Conservation (phyloP, 1,140 invertebrate species). For the Bombus superbus region DNA sequence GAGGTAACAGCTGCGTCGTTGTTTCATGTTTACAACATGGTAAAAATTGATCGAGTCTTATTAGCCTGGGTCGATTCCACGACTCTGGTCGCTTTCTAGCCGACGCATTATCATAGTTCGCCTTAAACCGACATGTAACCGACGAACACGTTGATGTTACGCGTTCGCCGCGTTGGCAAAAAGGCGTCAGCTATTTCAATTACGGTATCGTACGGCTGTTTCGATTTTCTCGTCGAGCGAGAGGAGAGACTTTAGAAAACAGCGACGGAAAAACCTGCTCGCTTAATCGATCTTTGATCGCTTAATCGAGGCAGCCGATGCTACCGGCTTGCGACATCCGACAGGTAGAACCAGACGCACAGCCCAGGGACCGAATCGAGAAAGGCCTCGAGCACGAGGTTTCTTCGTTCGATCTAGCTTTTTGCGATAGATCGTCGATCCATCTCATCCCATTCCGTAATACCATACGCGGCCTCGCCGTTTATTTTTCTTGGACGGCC, state of each 20-base stretch:
- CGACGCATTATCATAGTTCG: conserved; percentile 34
- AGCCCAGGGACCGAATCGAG: conserved; percentile 5
- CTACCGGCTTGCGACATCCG: conserved; percentile 51
- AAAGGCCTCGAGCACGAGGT: conserved; percentile 34
- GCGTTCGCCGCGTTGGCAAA: conserved; percentile 10
- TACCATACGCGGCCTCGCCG: neutral
- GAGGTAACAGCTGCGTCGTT: neutral
- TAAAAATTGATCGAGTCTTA: conserved; percentile 5
- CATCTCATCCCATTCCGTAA: conserved; percentile 26
- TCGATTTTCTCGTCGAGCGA: conserved; percentile 1
- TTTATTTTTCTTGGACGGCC: neutral
- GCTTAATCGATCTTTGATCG: conserved; percentile 58
- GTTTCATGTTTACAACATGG: neutral
- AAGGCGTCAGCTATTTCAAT: conserved; percentile 51
- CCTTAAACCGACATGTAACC: conserved; percentile 42
- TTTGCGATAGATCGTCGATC: conserved; percentile 7
- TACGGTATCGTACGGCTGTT: conserved; percentile 32
- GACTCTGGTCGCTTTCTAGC: conserved; percentile 35
- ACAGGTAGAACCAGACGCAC: conserved; percentile 20
- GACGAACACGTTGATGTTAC: conserved; percentile 33
- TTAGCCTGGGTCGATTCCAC: conserved; percentile 7
- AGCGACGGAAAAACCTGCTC: conserved; percentile 42
- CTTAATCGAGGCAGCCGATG: conserved; percentile 58
- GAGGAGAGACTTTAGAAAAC: conserved; percentile 27
- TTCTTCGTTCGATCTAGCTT: conserved; percentile 9